Evolutionary conservation across 2,113 vertebrate genomes (phyloP).

Genomic region (Aspidoscelis tigris): DNA sequence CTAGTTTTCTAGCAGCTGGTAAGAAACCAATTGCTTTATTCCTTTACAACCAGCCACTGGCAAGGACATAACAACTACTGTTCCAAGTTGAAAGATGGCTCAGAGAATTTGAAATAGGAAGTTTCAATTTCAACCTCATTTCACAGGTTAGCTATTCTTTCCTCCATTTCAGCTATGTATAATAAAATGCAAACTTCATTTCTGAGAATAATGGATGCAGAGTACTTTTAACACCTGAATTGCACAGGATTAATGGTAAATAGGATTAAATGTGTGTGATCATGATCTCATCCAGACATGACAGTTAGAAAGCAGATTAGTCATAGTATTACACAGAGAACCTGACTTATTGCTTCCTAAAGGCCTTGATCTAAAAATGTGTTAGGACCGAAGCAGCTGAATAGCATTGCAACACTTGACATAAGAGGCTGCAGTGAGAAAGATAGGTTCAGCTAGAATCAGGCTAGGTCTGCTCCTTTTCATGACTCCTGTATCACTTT

Average conservation of each 20-base stretch:
- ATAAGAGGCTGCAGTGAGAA: too few species aligned
- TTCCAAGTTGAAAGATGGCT: neutral
- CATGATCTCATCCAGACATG: neutral
- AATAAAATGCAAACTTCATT: neutral
- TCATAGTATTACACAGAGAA: slow-evolving; percentile 1
- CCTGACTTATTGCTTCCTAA: neutral
- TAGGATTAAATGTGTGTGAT: neutral
- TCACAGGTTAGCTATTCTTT: neutral
- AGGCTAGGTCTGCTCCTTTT: too few species aligned
- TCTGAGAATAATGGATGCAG: neutral
- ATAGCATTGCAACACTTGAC: too few species aligned
- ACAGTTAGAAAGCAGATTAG: neutral
- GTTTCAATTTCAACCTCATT: neutral
- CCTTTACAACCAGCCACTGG: too few species aligned
- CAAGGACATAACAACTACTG: too few species aligned
- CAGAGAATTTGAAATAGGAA: neutral
- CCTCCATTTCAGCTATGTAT: neutral
- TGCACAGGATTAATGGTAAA: neutral
- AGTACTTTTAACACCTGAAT: neutral
- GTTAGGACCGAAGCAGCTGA: neutral
- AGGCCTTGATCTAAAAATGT: neutral
- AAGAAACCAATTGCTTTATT: too few species aligned
- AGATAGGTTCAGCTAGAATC: neutral
- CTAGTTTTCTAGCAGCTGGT: too few species aligned
- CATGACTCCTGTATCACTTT: too few species aligned